Evolutionary conservation across 2,797 vertebrate species (phyloP).

Genomic region (Thaleichthys pacificus): DNA sequence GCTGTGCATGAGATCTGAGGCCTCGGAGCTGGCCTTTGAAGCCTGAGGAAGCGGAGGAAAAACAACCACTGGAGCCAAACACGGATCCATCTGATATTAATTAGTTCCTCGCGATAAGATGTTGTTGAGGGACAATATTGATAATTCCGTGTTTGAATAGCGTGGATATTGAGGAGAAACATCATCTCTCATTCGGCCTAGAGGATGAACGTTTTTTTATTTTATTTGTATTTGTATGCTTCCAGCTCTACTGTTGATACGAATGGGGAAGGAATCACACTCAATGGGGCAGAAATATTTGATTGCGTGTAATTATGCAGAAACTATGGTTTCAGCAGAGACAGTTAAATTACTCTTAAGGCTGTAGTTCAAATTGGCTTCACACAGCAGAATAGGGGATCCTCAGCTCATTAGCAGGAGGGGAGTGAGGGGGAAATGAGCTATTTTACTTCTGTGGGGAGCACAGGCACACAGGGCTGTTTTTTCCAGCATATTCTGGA

Average conservation of each 20-base stretch:
- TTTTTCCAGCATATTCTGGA: constrained; percentile 26
- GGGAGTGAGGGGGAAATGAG: constrained; percentile 18
- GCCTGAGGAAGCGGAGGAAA: constrained; percentile 67
- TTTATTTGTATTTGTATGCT: not conserved
- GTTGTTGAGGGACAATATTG: not conserved
- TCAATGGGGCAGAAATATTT: constrained; percentile 32
- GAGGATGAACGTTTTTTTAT: not conserved
- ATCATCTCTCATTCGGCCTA: constrained; percentile 13
- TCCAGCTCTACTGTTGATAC: constrained; percentile 6
- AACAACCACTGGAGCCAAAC: not conserved
- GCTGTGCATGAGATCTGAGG: constrained; percentile 90
- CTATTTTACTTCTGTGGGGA: constrained; percentile 13
- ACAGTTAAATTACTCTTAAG: constrained; percentile 30
- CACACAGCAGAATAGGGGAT: constrained; percentile 10
- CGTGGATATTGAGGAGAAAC: not conserved
- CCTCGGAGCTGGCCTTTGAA: constrained; percentile 90
- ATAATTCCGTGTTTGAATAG: not conserved
- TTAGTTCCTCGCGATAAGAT: not conserved
- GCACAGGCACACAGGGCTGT: constrained; percentile 33
- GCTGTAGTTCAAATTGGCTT: constrained; percentile 25
- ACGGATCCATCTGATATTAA: not conserved
- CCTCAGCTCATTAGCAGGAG: not conserved
- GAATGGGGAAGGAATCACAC: constrained; percentile 24
- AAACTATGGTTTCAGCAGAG: constrained; percentile 19
- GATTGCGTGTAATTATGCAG: constrained; percentile 34